Base-by-base conservation (phyloP, 1,140 invertebrate species). In the Stegodyphus dumicola region DNA sequence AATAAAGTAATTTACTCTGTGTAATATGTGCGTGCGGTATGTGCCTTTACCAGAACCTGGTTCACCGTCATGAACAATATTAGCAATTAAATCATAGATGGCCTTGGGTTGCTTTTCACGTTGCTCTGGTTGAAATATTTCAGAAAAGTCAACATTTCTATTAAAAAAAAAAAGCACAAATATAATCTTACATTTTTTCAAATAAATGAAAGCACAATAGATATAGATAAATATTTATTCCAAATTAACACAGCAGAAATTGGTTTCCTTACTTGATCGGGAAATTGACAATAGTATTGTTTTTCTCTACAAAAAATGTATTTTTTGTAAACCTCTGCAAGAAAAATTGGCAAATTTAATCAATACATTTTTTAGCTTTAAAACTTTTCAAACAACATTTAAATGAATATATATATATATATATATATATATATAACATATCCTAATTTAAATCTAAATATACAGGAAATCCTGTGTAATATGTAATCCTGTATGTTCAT, bases 251-350 rank as follows among this genome's bases (percentile, higher is more conserved):
- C n/a, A n/a, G n/a, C n/a, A n/a, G n/a, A n/a, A n/a, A n/a, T n/a
- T n/a, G n/a, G n/a, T 87, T 9, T 83, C 94, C 95, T 94, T 92
- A 98, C 96, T 97, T 98, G 66, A 99, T 96, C 7, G 98, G 98
- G 90, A 99, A 99, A 91, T 99, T 99, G 0, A 99, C 98, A 90
- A 99, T 99, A 0, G 99, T 99, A 10, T 97, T 97, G 93, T 99
- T 99, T 91, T 99, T 99, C 90, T 99, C 99, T 13, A 98, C 93
- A 89, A 98, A 99, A 91, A 99, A 99, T 52, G 97, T 98, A 90
- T 99, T 99, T 91, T 98, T 99, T 5, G 97, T 99, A 90, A 99
- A 99, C 88, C 99, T 93, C 92, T 95, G 91, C 60, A 92, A 91
- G 87, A 87, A 87, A 87, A 88, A 89, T 89, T n/a, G n/a, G n/a